Evolutionary conservation across 2,113 vertebrate species (phyloP).

Genomic region (Promerops cafer): DNA sequence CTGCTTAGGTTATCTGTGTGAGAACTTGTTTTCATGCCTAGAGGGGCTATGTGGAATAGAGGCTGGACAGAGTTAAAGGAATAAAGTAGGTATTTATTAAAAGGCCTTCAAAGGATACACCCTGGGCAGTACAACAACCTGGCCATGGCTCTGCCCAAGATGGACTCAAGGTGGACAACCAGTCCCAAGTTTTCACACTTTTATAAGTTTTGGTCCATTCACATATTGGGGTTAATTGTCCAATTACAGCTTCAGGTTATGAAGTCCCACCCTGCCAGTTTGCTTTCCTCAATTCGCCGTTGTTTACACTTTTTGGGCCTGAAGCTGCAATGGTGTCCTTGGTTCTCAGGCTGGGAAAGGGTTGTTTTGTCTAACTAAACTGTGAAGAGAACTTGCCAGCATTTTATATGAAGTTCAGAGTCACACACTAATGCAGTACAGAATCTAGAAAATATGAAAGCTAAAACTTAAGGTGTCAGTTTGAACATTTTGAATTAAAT

Average conservation of each 20-base stretch:
- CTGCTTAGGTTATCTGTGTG: background rate
- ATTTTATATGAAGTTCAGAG: background rate
- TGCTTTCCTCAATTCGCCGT: background rate
- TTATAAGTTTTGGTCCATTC: background rate
- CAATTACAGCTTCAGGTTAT: background rate
- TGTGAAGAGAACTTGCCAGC: background rate
- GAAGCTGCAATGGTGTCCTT: background rate
- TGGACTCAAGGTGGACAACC: background rate
- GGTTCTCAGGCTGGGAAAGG: background rate
- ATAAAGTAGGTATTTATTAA: background rate
- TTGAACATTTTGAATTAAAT: background rate
- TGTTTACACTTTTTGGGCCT: background rate
- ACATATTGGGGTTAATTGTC: background rate
- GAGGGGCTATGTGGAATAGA: background rate
- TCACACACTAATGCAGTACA: background rate
- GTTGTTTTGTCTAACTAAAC: background rate
- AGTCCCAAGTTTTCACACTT: background rate
- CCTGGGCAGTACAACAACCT: background rate
- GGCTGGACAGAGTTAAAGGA: background rate
- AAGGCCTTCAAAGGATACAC: background rate
- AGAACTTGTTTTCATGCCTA: background rate
- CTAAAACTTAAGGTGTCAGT: background rate
- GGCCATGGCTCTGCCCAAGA: accelerated
- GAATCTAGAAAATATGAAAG: background rate
- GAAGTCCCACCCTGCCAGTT: background rate